Base-by-base conservation (phyloP, 2,113 vertebrate genomes). In the Gnathonemus longibarbis region DNA sequence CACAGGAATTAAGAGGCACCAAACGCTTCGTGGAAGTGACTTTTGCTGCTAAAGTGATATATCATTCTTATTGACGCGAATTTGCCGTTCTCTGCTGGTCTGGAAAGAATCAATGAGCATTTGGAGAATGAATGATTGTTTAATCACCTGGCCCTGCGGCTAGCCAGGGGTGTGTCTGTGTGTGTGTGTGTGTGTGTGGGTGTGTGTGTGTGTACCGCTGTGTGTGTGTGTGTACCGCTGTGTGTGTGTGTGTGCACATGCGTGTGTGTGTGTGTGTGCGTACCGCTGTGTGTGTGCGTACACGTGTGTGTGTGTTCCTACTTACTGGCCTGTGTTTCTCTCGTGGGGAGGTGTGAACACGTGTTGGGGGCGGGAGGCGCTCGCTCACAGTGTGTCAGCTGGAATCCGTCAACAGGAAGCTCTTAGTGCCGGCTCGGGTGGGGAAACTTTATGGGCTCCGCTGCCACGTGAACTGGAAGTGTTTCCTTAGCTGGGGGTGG, bases 41-140 rank as follows among this genome's bases (percentile, higher is more conserved):
- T 49, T 49, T 85, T 85, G n/a, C 7, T 50, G 84, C n/a, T 85
- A 85, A 85, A 85, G 84, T 85, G 24, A 49, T 85, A 85, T 49
- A 85, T 85, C 84, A 85, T 49, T 49, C 42, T 85, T 85, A 85
- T 85, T 85, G 84, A 85, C 5, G 84, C 1, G 45, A 85, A 48
- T 85, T 49, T 85, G 84, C 45, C 45, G 21, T 48, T 85, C 48
- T 48, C 45, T 84, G 83, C 45, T 46, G 42, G 42, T 45, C 84
- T 85, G 84, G 84, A 85, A 85, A 85, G 45, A 49, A 85, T 87
- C 86, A 87, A 52, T 87, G 49, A 53, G 86, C 50, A 87, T 87
- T 87, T 87, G 86, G 49, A 87, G 50, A 87, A 87, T 87, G 86
- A 87, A 56, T 87, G 49, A 85, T 85, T 85, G 84, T 85, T 85